Evolutionary conservation across 2,888 invertebrate genomes (phyloP).

Genomic region (Diarsia mendica): DNA sequence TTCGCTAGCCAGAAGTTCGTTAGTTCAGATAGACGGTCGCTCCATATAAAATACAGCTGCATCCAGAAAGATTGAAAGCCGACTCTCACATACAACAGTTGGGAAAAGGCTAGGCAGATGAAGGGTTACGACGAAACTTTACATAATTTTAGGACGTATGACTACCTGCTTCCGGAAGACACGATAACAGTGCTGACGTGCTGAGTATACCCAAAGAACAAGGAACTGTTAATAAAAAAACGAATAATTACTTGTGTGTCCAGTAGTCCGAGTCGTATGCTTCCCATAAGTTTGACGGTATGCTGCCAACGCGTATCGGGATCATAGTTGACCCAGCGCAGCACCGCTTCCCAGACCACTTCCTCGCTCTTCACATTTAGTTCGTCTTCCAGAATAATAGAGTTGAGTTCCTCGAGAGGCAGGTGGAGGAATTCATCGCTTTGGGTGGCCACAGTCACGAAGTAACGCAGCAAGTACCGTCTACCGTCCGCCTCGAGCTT

Average conservation of each 20-base stretch:
- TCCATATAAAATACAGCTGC: not conserved
- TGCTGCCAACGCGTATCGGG: slow-evolving; percentile 93
- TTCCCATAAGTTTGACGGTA: slow-evolving; percentile 94
- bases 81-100: not conserved
- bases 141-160: no score
- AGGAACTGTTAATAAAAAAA: not conserved
- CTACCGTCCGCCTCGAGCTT: slow-evolving; percentile 93
- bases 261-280: slow-evolving; percentile 95
- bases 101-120: not conserved
- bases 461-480: slow-evolving; percentile 94
- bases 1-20: not conserved
- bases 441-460: slow-evolving; percentile 93
- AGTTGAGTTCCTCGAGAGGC: slow-evolving; percentile 93
- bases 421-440: slow-evolving; percentile 94
- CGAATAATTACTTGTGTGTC: slow-evolving; percentile 91
- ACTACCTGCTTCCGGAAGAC: not conserved
- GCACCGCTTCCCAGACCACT: slow-evolving; percentile 95
- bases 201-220: not conserved
- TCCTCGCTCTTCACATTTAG: slow-evolving; percentile 97
- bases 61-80: not conserved
- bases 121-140: not conserved
- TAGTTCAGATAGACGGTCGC: not conserved
- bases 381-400: slow-evolving; percentile 95
- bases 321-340: slow-evolving; percentile 96
- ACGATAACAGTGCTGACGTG: not conserved